Percentiles rank a stretch among this genome's conserved stretches.
phyloP scores from a whole-genome alignment of 2,888 invertebrate species.

The Griposia aprilina region DNA sequence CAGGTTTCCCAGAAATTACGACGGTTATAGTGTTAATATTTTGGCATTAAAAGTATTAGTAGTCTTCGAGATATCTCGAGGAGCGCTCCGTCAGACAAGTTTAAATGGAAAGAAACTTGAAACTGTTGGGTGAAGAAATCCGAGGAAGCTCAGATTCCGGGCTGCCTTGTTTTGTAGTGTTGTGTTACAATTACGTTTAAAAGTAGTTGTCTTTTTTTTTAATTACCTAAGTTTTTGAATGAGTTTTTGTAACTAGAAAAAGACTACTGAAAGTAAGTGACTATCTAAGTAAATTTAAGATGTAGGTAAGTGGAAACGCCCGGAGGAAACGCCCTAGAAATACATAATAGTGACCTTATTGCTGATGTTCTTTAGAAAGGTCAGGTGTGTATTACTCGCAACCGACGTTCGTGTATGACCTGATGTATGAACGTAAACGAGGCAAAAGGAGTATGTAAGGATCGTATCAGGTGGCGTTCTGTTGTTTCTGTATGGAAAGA shows the following conservation, averaged over 20 bases:
- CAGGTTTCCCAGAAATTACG: conserved; percentile 32
- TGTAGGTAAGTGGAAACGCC: not conserved
- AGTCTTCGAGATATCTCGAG: conserved; percentile 25
- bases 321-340: not conserved
- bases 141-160: conserved; percentile 35
- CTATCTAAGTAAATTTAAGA: not conserved
- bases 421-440: not conserved
- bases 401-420: not conserved
- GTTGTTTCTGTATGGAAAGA: not conserved
- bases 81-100: conserved; percentile 20
- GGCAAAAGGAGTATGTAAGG: not conserved
- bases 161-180: conserved; percentile 20
- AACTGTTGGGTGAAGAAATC: conserved; percentile 27
- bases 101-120: conserved; percentile 36
- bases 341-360: not conserved
- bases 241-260: not conserved
- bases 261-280: not conserved
- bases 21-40: conserved; percentile 34
- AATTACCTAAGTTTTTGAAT: not conserved
- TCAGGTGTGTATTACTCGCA: not conserved
- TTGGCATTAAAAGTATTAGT: conserved; percentile 33
- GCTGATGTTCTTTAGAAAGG: not conserved
- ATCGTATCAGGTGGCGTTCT: not conserved
- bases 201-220: conserved; percentile 14
- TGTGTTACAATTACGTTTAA: conserved; percentile 14